These are phyloP conservation scores for Actinernus sp. DNA, from an alignment of 92 coral and sea anemone genomes.

Conservation along the genomic window DNA sequence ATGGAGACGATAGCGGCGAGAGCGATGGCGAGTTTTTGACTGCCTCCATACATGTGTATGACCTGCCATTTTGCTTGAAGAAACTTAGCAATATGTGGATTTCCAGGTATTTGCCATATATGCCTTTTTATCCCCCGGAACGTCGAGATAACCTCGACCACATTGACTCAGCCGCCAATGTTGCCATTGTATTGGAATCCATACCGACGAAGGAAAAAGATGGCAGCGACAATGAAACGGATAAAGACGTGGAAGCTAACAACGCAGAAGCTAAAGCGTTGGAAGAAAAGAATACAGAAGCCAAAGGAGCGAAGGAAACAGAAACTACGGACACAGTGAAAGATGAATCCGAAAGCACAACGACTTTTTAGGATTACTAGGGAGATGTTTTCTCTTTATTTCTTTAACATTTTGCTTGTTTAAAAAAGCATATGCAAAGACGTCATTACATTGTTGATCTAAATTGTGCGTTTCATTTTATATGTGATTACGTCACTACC, in stretches of 20 bases:
- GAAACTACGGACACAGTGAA: too few species aligned
- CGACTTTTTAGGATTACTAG: too few species aligned
- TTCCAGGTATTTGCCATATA: slow-evolving; percentile 71
- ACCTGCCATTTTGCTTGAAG: slow-evolving; percentile 79
- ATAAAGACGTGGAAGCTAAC: neutral
- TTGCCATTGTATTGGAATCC: slow-evolving; percentile 7
- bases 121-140: slow-evolving; percentile 59
- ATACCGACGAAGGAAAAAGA: neutral
- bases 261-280: neutral
- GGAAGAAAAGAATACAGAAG: too few species aligned
- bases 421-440: too few species aligned
- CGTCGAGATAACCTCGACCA: neutral
- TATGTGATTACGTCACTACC: too few species aligned
- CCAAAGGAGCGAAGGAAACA: too few species aligned
- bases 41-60: slow-evolving; percentile 80
- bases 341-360: too few species aligned
- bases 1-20: slow-evolving; percentile 13
- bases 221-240: neutral
- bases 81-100: slow-evolving; percentile 36
- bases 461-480: too few species aligned
- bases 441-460: too few species aligned
- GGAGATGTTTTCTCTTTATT: too few species aligned
- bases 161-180: slow-evolving; percentile 1
- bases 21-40: slow-evolving; percentile 45
- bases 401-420: too few species aligned